phyloP scores from a whole-genome alignment of 2,113 vertebrate species.

The Salminus brasiliensis region DNA sequence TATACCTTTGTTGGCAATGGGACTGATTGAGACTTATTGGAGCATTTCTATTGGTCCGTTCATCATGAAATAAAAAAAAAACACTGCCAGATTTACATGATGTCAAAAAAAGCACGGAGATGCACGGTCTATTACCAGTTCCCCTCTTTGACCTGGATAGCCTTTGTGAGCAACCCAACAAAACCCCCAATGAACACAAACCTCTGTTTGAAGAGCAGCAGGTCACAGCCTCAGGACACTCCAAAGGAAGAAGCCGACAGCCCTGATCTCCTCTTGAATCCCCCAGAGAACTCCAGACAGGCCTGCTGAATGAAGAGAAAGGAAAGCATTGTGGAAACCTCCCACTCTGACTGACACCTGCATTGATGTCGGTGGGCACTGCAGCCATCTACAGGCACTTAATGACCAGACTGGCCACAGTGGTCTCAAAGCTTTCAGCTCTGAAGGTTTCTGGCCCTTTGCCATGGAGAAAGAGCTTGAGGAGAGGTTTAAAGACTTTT shows the following conservation, averaged over 20 bases:
- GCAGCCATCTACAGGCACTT: not conserved
- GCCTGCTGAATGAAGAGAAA: constrained; percentile 8
- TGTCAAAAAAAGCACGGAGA: too few species aligned
- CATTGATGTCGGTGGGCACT: constrained; percentile 7
- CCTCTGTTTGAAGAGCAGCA: constrained; percentile 17
- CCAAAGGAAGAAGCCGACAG: not conserved
- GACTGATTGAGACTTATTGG: too few species aligned
- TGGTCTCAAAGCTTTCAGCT: not conserved
- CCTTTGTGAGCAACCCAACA: not conserved
- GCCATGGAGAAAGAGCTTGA: not conserved
- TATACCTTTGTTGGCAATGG: too few species aligned
- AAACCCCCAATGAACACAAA: not conserved
- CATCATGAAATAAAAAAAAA: too few species aligned
- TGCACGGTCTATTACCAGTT: too few species aligned
- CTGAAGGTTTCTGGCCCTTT: not conserved
- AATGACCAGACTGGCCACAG: not conserved
- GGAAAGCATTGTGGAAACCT: constrained; percentile 12
- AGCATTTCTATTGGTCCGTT: too few species aligned
- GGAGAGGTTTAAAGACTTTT: not conserved
- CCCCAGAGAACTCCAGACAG: constrained; percentile 2
- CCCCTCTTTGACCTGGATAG: not conserved
- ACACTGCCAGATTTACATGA: too few species aligned
- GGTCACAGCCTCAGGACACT: not conserved
- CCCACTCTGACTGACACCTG: constrained; percentile 12
- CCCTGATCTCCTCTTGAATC: not conserved